A percentile compares a stretch with the other conserved stretches of the same genome.
Evolutionary conservation across 2,113 vertebrate species (phyloP).

Genomic region (Albula glossodonta): DNA sequence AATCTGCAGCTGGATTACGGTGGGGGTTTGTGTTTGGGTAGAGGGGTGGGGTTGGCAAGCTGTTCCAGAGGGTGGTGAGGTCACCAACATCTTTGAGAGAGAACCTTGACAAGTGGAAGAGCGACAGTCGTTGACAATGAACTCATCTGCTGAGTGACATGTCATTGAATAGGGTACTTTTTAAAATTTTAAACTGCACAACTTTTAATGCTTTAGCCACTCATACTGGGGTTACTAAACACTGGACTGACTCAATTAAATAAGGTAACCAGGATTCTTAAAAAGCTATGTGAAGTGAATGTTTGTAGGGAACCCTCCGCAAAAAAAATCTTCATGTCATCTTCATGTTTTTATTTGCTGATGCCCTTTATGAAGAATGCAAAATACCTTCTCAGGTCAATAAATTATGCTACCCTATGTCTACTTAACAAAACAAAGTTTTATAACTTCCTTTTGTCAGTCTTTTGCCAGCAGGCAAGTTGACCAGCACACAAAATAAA

Average conservation of each 20-base stretch:
- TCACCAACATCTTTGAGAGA: constrained; percentile 42
- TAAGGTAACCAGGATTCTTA: background rate
- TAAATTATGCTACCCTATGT: no score
- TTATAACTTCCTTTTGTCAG: no score
- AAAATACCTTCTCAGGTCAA: no score
- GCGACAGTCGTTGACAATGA: background rate
- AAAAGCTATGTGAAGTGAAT: background rate
- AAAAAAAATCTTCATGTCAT: no score
- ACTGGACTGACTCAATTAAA: background rate
- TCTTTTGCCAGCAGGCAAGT: no score
- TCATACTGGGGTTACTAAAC: background rate
- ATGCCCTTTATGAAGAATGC: no score
- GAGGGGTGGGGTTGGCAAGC: background rate
- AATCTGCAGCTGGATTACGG: constrained; percentile 63
- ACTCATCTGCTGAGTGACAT: background rate
- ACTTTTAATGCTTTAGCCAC: background rate
- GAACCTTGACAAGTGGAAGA: constrained; percentile 18
- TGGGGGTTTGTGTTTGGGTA: constrained; percentile 13
- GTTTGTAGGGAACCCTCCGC: background rate
- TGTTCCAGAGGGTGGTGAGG: constrained; percentile 26
- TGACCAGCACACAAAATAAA: no score
- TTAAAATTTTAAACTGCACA: background rate
- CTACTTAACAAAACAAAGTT: no score
- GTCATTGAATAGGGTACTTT: background rate
- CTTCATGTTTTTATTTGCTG: no score